Base-by-base conservation (phyloP, 2,888 invertebrate genomes). In the Drosophila greeni region DNA sequence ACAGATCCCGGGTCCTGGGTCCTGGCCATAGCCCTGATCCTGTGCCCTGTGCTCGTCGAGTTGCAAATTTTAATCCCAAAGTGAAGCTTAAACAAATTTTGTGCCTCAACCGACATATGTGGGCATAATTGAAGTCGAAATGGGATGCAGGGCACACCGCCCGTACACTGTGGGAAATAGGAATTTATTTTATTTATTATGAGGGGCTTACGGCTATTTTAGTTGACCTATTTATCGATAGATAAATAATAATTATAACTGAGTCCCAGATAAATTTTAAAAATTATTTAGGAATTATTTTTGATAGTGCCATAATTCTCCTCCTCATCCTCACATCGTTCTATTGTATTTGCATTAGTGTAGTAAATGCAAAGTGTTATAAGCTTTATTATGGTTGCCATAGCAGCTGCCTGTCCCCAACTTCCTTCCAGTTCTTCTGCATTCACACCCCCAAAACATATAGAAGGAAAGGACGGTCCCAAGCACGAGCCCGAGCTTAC, bases 331-430 rank as follows among this genome's bases (percentile, higher is more conserved):
- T 23, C 45, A 18, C 52, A 43, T 51, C 31, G 42, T 45, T 65
- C 81, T 75, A 83, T 85, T 83, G 81, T 83, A 85, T 85, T 78
- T 85, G 85, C 85, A 82, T 82, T 83, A 77, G 85, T 75, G 85
- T 85, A 74, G 85, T 83, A 81, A 81, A 62, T 81, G 81, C 82
- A 81, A 81, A 85, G 81, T 81, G 81, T 81, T 81, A 85, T 81
- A 85, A 85, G 81, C 81, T 83, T 85, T 81, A 85, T 85, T 85
- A 85, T 72, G 72, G 70, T 71, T 70, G 68, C 54, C 58, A 52
- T 49, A 20, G 52, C 39, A 37, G 39, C 53, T 31, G 31, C 31
- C 42, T 49, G 29, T 31, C 34, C 31, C 31, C 43, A 6, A 26
- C 33, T 45, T 18, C 16, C 12, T n/a, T 23, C 24, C 7, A 5